phyloP scores from a whole-genome alignment of 2,113 vertebrate species.

The Haemorhous mexicanus region DNA sequence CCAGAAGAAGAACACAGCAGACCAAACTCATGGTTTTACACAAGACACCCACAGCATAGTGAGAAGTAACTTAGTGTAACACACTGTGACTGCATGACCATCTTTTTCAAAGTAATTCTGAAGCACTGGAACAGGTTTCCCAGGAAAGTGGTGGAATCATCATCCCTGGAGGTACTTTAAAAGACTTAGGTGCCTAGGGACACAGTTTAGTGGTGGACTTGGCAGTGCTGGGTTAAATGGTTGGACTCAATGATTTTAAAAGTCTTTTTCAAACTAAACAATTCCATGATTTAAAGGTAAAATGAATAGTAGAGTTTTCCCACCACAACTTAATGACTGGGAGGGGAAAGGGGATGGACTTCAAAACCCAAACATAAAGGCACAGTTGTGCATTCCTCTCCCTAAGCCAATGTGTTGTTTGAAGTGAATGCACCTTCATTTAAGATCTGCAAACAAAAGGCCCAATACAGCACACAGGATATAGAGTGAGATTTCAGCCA shows the following conservation, averaged over 20 bases:
- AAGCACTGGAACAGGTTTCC: neutral
- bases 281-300: neutral
- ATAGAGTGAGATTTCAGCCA: neutral
- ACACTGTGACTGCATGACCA: accelerated
- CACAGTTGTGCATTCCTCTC: neutral
- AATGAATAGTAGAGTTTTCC: neutral
- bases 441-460: neutral
- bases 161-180: no score
- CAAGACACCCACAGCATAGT: neutral
- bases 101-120: neutral
- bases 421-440: neutral
- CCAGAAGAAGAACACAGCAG: neutral
- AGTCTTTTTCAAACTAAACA: neutral
- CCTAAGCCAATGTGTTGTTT: neutral
- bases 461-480: neutral
- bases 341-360: accelerated
- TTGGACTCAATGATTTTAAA: neutral
- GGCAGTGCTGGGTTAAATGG: neutral
- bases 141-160: neutral
- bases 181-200: neutral
- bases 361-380: neutral
- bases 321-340: neutral
- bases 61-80: neutral
- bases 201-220: neutral
- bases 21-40: neutral